Percentiles rank a stretch among this genome's conserved stretches.
Conservation (phyloP, 2,888 invertebrate genomes). For the Zygothrica quintamaculata region DNA sequence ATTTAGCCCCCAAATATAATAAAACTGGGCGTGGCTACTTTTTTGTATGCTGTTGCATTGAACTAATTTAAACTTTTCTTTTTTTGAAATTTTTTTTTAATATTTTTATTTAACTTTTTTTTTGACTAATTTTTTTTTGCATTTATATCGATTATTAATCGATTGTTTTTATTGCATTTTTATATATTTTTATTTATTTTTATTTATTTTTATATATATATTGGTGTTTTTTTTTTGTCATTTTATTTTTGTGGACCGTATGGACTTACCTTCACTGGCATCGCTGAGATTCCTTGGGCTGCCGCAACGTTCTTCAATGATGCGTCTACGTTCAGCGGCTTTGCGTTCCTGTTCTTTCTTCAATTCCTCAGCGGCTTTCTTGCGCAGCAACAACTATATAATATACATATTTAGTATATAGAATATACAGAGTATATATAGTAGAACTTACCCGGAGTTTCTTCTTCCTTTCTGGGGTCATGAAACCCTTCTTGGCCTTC, state of each 20-base stretch:
- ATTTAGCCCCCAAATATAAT: too few relatives aligned
- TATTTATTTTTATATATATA: constrained; percentile 8
- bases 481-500: constrained; percentile 99
- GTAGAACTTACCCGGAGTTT: constrained; percentile 95
- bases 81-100: too few relatives aligned
- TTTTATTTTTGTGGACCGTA: constrained; percentile 36
- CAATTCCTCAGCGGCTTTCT: constrained; percentile 99
- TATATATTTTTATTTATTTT: constrained; percentile 7
- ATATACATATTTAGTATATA: background rate
- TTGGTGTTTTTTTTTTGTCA: background rate
- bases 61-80: too few relatives aligned
- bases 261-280: constrained; percentile 94
- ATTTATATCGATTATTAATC: background rate
- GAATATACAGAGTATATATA: background rate
- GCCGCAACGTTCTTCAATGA: constrained; percentile 98
- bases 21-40: background rate
- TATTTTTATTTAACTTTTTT: background rate
- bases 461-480: constrained; percentile 99
- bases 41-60: background rate
- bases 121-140: constrained; percentile 4
- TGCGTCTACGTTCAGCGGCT: constrained; percentile 98
- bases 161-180: background rate
- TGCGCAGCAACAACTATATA: constrained; percentile 97
- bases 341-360: constrained; percentile 99
- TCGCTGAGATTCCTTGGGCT: constrained; percentile 95